Evolutionary conservation across 2,888 invertebrate genomes (phyloP), one percentile per base, ranked within the genome.

Genomic region (Monoplex corrugatus): DNA sequence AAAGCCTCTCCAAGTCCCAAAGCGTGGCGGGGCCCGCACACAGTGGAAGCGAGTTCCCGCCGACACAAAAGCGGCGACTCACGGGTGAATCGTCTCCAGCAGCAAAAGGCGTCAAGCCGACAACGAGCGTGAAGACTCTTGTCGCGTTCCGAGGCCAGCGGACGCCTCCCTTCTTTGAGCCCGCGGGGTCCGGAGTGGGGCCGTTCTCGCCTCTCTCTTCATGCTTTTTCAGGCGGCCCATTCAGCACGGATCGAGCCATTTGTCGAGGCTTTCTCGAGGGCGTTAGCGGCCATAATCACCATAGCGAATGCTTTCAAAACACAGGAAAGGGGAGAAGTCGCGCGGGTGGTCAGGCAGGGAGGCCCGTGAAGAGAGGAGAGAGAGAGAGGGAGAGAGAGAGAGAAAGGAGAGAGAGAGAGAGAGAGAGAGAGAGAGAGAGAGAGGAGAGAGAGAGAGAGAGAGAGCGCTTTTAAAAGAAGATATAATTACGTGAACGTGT

Each of bases 191-290:
- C 32, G 32, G 32, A 38, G 13, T 50, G 38, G 38, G 38, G 35
- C 75, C 75, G 75, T 16, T 32, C 82, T 45, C 82, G 32, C 44
- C 28, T 8, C 82, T 23, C 82, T 44, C 82, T 45, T 5, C 82
- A 40, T 44, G 82, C 82, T 82, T 82, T 45, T 82, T 82, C 82
- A 82, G 44, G 44, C 45, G n/a, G 82, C 44, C 45, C 82, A 45
- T 82, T 82, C 82, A 82, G 44, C 82, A 28, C n/a, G 45, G 82
- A 19, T 82, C 16, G 45, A 44, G 44, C n/a, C 45, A 40, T 82
- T 82, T 82, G 82, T 82, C 82, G 82, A 45, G 82, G 82, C 45
- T 82, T 82, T 82, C 82, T 82, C 82, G 82, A 45, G 82, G 82
- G 82, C 45, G 82, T 82, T 45, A 82, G 82, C 38, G n/a, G 82